A percentile compares a stretch with the other conserved stretches of the same genome.
phyloP scores from a whole-genome alignment of 2,113 vertebrate genomes.

The Crotalus viridis region DNA sequence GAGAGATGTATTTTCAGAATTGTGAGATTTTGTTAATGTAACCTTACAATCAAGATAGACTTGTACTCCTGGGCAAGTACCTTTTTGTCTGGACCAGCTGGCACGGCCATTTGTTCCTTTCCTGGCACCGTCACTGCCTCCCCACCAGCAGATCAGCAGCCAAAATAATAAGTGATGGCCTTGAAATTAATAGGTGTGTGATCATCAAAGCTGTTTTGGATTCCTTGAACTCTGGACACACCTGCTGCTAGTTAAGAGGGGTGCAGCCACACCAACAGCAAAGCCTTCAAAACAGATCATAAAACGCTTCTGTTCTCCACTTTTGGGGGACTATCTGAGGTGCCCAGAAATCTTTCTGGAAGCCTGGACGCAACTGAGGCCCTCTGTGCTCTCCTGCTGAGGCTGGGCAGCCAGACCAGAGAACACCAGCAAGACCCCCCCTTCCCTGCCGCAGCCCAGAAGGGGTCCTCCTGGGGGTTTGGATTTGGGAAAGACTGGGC shows the following conservation, averaged over 20 bases:
- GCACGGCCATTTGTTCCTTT: background rate
- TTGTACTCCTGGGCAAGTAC: background rate
- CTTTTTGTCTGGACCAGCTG: background rate
- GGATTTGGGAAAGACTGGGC: background rate
- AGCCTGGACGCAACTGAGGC: background rate
- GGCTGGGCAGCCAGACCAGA: background rate
- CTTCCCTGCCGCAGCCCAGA: background rate
- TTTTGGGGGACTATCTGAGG: background rate
- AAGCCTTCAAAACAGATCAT: background rate
- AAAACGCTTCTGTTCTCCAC: background rate
- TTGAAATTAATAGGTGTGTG: background rate
- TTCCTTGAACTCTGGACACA: background rate
- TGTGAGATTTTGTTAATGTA: background rate
- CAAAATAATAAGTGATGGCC: background rate
- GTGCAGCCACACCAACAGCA: background rate
- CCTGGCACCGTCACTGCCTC: no score
- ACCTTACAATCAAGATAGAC: background rate
- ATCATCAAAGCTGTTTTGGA: background rate
- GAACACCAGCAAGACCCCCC: no score
- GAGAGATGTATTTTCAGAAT: background rate
- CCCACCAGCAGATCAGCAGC: background rate
- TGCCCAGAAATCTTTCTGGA: no score
- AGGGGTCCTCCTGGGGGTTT: background rate
- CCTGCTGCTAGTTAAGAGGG: no score
- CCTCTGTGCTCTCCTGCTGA: background rate